Conservation (phyloP, 2,888 invertebrate genomes). For the Macrostomum cliftonense region DNA sequence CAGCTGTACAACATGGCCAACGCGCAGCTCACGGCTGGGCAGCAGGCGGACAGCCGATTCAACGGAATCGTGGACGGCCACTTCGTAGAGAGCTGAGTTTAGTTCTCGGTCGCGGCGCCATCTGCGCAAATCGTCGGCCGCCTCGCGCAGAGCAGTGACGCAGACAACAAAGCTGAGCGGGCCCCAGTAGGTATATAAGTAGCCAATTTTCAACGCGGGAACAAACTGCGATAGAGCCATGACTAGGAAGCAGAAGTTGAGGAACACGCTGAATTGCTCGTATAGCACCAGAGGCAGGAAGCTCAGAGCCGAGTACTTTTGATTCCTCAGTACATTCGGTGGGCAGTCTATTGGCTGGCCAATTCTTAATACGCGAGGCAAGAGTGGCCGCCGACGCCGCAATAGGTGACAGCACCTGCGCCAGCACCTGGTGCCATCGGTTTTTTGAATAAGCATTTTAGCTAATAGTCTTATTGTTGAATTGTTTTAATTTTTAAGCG, state of each 20-base stretch:
- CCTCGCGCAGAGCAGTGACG: conserved; percentile 86
- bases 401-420: no score
- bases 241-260: conserved; percentile 87
- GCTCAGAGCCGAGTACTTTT: conserved; percentile 68
- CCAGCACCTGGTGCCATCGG: no score
- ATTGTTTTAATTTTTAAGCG: no score
- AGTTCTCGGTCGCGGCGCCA: conserved; percentile 84
- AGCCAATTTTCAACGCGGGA: conserved; percentile 82
- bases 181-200: conserved; percentile 97
- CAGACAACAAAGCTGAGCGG: conserved; percentile 84
- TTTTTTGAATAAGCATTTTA: no score
- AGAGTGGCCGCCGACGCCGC: no score
- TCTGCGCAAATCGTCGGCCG: conserved; percentile 79
- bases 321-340: conserved; percentile 84
- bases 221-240: conserved; percentile 97
- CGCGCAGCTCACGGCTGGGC: not conserved
- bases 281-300: conserved; percentile 55
- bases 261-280: conserved; percentile 95
- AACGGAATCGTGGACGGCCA: not conserved
- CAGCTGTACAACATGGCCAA: conserved; percentile 9
- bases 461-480: no score
- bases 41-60: no score
- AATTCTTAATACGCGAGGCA: no score
- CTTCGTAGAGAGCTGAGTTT: conserved; percentile 65
- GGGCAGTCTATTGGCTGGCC: conserved; percentile 49